These are phyloP conservation scores for Tromatobia lineatoria DNA, from an alignment of 2,888 invertebrate species.

Conservation along the genomic window DNA sequence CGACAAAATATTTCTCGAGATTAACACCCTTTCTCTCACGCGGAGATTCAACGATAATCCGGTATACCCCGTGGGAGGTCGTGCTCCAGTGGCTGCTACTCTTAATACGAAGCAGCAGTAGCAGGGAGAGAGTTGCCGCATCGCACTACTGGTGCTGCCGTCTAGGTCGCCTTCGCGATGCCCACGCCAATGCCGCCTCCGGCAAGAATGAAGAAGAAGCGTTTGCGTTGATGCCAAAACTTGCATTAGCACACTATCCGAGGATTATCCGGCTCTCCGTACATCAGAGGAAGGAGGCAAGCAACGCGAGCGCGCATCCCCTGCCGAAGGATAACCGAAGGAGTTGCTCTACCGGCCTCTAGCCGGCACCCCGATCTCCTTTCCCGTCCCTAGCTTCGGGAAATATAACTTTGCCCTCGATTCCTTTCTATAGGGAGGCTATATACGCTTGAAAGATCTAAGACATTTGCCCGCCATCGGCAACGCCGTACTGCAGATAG, in stretches of 20 bases:
- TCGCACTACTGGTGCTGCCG: conserved; percentile 54
- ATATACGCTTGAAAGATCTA: conserved; percentile 61
- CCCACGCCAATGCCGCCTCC: conserved; percentile 64
- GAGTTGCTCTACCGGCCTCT: conserved; percentile 62
- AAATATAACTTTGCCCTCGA: conserved; percentile 68
- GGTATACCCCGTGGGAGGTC: conserved; percentile 73
- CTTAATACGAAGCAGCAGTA: conserved; percentile 31
- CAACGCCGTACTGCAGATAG: conserved; percentile 19
- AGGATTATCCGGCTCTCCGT: conserved; percentile 79
- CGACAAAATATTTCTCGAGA: conserved; percentile 81
- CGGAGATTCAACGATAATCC: conserved; percentile 78
- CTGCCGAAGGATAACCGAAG: conserved; percentile 69
- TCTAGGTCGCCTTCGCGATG: conserved; percentile 53
- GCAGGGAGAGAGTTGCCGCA: conserved; percentile 66
- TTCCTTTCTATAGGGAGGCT: conserved; percentile 53
- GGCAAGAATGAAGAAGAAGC: conserved; percentile 81
- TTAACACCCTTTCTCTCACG: conserved; percentile 79
- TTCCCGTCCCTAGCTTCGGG: conserved; percentile 45
- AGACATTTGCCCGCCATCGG: conserved; percentile 44
- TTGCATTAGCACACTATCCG: conserved; percentile 82
- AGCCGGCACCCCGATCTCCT: conserved; percentile 33
- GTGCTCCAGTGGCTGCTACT: conserved; percentile 62
- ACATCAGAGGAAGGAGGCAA: conserved; percentile 69
- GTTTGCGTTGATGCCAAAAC: conserved; percentile 82
- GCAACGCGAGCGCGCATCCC: conserved; percentile 56